Percentiles rank a stretch among this genome's conserved stretches.
Conservation (phyloP, 92 coral and sea anemone species). For the Siderastrea radians region DNA sequence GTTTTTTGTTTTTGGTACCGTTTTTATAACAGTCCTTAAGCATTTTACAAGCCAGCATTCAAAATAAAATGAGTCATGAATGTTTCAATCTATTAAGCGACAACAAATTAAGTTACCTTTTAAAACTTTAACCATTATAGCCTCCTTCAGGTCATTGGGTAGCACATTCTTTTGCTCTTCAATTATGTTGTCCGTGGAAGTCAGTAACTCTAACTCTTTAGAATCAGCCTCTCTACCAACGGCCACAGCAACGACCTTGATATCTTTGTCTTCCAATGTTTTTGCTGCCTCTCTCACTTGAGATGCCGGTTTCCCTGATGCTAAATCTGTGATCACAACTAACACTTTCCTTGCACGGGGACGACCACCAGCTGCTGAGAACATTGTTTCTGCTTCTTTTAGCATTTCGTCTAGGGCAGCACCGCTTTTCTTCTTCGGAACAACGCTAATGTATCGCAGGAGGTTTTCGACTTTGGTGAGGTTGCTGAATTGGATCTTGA, state of each 20-base stretch:
- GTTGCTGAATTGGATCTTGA: slow-evolving; percentile 61
- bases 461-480: slow-evolving; percentile 34
- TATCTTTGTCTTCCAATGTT: slow-evolving; percentile 64
- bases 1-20: too few relatives aligned
- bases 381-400: slow-evolving; percentile 65
- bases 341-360: slow-evolving; percentile 72
- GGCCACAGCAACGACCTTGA: slow-evolving; percentile 86
- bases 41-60: too few relatives aligned
- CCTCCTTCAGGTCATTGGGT: slow-evolving; percentile 73
- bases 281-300: slow-evolving; percentile 69
- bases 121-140: slow-evolving; percentile 65
- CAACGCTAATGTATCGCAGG: slow-evolving; percentile 18
- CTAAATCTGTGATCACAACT: slow-evolving; percentile 75
- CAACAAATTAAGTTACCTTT: slow-evolving; percentile 19
- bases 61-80: not conserved
- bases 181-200: slow-evolving; percentile 64
- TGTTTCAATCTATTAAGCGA: not conserved
- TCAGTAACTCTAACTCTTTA: slow-evolving; percentile 75
- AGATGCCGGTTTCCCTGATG: slow-evolving; percentile 56
- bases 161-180: slow-evolving; percentile 64
- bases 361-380: slow-evolving; percentile 57
- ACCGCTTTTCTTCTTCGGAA: slow-evolving; percentile 36
- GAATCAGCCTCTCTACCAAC: slow-evolving; percentile 83
- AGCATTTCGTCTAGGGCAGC: slow-evolving; percentile 83
- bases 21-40: too few relatives aligned